Conservation (phyloP, 1,140 invertebrate species). For the Plodia interpunctella region DNA sequence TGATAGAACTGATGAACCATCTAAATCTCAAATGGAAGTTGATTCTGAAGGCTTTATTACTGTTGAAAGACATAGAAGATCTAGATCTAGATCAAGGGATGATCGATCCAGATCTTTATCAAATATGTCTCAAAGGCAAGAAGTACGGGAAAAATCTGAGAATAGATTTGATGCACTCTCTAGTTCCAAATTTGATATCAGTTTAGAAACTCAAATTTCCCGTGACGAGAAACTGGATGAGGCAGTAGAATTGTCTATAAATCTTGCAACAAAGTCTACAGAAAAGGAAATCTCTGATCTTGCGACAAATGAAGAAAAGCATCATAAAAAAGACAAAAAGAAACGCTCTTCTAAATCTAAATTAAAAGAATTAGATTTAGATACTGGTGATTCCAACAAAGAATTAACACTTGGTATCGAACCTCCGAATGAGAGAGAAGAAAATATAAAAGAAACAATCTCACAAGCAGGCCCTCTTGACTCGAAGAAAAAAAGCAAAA, state of each 20-base stretch:
- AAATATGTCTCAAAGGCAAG: constrained; percentile 23
- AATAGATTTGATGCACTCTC: constrained; percentile 59
- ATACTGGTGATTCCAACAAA: neutral
- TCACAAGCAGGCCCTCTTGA: constrained; percentile 18
- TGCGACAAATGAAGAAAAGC: constrained; percentile 39
- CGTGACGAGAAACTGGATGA: constrained; percentile 35
- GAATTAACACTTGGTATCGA: neutral
- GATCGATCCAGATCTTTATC: constrained; percentile 37
- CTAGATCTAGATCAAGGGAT: constrained; percentile 66
- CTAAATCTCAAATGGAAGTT: constrained; percentile 42
- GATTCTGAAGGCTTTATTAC: constrained; percentile 70
- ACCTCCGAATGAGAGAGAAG: constrained; percentile 15
- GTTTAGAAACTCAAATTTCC: constrained; percentile 28
- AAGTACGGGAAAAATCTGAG: constrained; percentile 50
- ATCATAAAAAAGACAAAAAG: constrained; percentile 54
- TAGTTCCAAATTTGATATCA: constrained; percentile 38
- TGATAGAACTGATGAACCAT: constrained; percentile 47
- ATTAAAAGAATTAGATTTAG: constrained; percentile 23
- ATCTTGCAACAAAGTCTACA: constrained; percentile 47
- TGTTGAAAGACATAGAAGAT: constrained; percentile 63
- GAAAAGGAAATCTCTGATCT: constrained; percentile 41
- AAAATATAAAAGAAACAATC: constrained; percentile 16
- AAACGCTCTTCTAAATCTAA: constrained; percentile 50
- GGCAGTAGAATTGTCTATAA: constrained; percentile 33
- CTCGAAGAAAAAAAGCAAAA: constrained; percentile 31